phyloP scores from a whole-genome alignment of 2,797 vertebrate species.

The Peromyscus attwateri region DNA sequence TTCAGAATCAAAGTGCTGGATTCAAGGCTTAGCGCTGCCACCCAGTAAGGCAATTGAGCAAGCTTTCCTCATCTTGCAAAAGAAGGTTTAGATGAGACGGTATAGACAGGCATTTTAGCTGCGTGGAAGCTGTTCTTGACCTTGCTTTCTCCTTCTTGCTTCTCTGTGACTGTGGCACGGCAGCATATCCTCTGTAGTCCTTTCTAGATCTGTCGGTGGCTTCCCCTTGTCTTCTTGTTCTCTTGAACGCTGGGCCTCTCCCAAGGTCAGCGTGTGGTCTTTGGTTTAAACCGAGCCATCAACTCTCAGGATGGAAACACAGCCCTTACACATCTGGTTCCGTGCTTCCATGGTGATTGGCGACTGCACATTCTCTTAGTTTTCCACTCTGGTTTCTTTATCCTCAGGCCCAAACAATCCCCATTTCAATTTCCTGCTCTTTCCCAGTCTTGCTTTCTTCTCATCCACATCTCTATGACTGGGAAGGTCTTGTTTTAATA shows the following conservation, averaged over 20 bases:
- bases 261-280: not conserved
- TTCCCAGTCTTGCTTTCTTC: not conserved
- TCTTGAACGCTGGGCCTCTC: not conserved
- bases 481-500: slow-evolving; percentile 33
- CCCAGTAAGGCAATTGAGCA: not conserved
- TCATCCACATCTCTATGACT: not conserved
- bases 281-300: slow-evolving; percentile 30
- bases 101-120: not conserved
- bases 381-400: not conserved
- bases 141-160: slow-evolving; percentile 31
- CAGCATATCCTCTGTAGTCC: not conserved
- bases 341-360: not conserved
- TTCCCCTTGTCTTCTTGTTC: not conserved
- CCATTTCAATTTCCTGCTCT: not conserved
- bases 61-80: not conserved
- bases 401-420: not conserved
- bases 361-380: not conserved
- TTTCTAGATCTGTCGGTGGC: not conserved
- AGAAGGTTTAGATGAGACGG: not conserved
- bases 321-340: not conserved
- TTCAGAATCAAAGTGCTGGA: slow-evolving; percentile 41
- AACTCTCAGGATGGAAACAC: not conserved
- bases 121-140: not conserved
- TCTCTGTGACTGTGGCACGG: fast-evolving
- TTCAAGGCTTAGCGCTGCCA: not conserved